Conservation (phyloP, 1,140 invertebrate species). For the Sycobia sp. region DNA sequence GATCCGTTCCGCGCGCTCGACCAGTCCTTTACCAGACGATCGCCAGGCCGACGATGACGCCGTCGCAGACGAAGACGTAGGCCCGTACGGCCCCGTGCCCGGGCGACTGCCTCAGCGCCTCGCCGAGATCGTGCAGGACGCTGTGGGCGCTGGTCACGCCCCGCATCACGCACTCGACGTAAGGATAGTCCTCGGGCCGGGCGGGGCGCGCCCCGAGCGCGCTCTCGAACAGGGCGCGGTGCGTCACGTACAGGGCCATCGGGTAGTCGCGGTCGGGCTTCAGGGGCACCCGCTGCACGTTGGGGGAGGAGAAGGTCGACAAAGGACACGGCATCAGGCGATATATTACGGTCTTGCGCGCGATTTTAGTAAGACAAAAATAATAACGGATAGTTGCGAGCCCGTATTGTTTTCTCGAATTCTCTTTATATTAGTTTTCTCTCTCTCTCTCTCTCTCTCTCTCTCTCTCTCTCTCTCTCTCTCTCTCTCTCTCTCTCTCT, state of each 20-base stretch:
- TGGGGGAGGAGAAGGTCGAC: no score
- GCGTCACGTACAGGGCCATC: slow-evolving; percentile 70
- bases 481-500: no score
- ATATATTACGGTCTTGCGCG: background rate
- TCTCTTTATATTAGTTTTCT: background rate
- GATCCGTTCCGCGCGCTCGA: background rate
- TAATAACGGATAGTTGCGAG: background rate
- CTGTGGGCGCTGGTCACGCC: slow-evolving; percentile 34
- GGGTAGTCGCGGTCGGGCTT: slow-evolving; percentile 62
- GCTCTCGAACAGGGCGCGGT: slow-evolving; percentile 65
- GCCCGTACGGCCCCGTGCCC: slow-evolving; percentile 11
- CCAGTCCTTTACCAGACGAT: slow-evolving; percentile 47
- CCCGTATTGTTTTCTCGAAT: background rate
- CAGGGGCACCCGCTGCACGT: slow-evolving; percentile 62
- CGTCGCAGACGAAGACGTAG: slow-evolving; percentile 58
- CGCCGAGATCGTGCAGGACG: slow-evolving; percentile 44
- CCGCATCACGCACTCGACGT: slow-evolving; percentile 39
- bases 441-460: background rate
- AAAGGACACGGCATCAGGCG: background rate
- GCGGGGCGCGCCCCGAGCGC: slow-evolving; percentile 40
- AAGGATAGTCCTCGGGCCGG: slow-evolving; percentile 34
- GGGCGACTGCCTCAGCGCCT: slow-evolving; percentile 6
- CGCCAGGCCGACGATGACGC: slow-evolving; percentile 61
- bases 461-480: no score
- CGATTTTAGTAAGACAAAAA: background rate